Conservation (phyloP, 2,888 invertebrate species). For the Calephelis perditalis region DNA sequence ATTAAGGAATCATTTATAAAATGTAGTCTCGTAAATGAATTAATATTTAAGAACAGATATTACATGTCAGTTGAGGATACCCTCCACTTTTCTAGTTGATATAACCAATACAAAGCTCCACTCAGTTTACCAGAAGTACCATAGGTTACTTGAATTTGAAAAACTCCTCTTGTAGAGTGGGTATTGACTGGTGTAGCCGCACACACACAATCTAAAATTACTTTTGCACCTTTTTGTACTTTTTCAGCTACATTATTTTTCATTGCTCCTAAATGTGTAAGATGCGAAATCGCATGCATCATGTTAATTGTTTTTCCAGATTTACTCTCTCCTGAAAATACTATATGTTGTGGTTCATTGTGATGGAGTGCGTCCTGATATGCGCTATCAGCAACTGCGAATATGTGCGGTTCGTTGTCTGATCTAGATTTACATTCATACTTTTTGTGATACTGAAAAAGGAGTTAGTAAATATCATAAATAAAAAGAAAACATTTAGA, state of each 20-base stretch:
- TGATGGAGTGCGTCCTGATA: slow-evolving; percentile 95
- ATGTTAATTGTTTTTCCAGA: slow-evolving; percentile 95
- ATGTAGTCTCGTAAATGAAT: slow-evolving; percentile 9
- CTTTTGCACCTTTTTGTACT: slow-evolving; percentile 81
- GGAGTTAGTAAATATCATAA: neutral
- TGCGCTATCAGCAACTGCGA: slow-evolving; percentile 91
- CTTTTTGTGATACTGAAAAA: slow-evolving; percentile 84
- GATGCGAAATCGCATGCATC: slow-evolving; percentile 86
- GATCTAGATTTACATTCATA: slow-evolving; percentile 92
- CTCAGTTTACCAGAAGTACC: slow-evolving; percentile 91
- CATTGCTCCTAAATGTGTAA: slow-evolving; percentile 89
- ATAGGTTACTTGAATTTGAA: slow-evolving; percentile 90
- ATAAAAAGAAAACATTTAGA: too few relatives aligned
- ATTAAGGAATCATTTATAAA: slow-evolving; percentile 21
- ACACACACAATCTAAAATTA: slow-evolving; percentile 88
- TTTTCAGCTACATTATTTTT: slow-evolving; percentile 80
- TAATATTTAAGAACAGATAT: slow-evolving; percentile 31
- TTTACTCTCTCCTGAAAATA: slow-evolving; percentile 93
- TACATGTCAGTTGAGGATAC: slow-evolving; percentile 88
- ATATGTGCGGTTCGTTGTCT: slow-evolving; percentile 94
- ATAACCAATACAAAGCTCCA: slow-evolving; percentile 91
- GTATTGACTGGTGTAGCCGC: slow-evolving; percentile 91
- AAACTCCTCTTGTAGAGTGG: slow-evolving; percentile 90
- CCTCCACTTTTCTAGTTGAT: slow-evolving; percentile 93
- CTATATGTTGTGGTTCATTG: slow-evolving; percentile 89